Evolutionary conservation across 2,797 vertebrate genomes (phyloP), one percentile per base, ranked within the genome.

Genomic region (Sphenodon punctatus): DNA sequence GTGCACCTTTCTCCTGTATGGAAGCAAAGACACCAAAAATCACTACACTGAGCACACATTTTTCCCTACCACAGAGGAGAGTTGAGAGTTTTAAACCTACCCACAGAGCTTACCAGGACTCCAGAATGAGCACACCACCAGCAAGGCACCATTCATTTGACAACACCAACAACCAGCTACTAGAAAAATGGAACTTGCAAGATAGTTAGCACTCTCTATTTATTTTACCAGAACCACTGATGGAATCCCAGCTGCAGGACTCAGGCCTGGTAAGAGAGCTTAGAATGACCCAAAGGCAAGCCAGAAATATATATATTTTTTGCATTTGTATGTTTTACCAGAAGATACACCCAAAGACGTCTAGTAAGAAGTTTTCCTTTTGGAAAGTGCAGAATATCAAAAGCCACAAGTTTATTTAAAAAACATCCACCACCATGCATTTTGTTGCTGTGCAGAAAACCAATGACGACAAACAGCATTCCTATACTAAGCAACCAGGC

Each of bases 1-100:
- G 89, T 0, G 97, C 96, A 88, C 95, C 96, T 72, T 97, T 97
- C 87, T 99, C 99, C 99, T 99, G 85, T 32, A 51, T 2, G 42
- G 71, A 30, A 77, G 69, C 92, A 66, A 91, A 25, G 9, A 22
- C 39, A 41, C n/a, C n/a, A n/a, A n/a, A n/a, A n/a, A n/a, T n/a
- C 20, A 4, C 27, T 56, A 42, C 10, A n/a, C 67, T 80, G 56
- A 58, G 13, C 10, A 2, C 9, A 3, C 22, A 11, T 25, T 4
- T 1, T 10, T 4, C 17, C 12, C 42, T 30, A 9, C 0, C 20
- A 45, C 4, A 61, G 19, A 34, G n/a, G n/a, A n/a, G 14, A 5
- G 1, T 22, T 36, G 2, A 6, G 2, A 41, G 10, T 19, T 4
- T 6, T 30, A 43, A 67, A 60, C 49, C 2, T 53, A 61, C 34